Evolutionary conservation across 2,113 vertebrate genomes (phyloP).

Genomic region (Clarias magur): DNA sequence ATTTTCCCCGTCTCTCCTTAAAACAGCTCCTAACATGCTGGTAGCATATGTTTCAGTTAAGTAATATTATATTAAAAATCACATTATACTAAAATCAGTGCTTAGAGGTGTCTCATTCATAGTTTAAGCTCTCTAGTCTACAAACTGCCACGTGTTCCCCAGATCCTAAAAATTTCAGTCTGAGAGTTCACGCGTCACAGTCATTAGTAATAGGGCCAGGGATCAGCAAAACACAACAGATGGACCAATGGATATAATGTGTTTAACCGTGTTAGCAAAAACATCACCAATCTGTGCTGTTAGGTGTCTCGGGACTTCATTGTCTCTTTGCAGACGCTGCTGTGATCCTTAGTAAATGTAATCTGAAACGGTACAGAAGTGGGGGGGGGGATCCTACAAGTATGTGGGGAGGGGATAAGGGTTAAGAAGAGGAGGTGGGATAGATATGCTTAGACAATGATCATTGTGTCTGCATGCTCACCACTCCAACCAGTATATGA

Average conservation of each 20-base stretch:
- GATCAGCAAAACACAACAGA: not conserved
- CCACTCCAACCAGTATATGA: not conserved
- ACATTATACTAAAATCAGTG: not conserved
- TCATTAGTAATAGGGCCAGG: not conserved
- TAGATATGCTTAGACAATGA: slow-evolving; percentile 7
- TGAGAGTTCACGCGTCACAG: not conserved
- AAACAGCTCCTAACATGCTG: not conserved
- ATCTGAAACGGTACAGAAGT: not conserved
- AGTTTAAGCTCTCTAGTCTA: not conserved
- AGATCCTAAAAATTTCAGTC: not conserved
- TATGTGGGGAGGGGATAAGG: not conserved
- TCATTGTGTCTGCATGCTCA: slow-evolving; percentile 5
- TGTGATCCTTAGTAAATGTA: slow-evolving; percentile 5
- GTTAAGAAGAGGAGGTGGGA: not conserved
- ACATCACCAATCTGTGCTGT: slow-evolving; percentile 6
- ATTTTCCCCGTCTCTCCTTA: not conserved
- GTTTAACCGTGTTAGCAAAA: not conserved
- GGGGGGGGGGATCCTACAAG: not conserved
- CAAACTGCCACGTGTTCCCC: too few species aligned
- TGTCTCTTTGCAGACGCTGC: not conserved
- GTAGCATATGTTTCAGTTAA: not conserved
- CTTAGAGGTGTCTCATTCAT: not conserved
- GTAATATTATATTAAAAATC: not conserved
- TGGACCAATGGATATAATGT: slow-evolving; percentile 8
- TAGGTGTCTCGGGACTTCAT: not conserved